Percentiles rank a stretch among this genome's conserved stretches.
phyloP scores from a whole-genome alignment of 2,888 invertebrate genomes.

The Heliconius aoede region DNA sequence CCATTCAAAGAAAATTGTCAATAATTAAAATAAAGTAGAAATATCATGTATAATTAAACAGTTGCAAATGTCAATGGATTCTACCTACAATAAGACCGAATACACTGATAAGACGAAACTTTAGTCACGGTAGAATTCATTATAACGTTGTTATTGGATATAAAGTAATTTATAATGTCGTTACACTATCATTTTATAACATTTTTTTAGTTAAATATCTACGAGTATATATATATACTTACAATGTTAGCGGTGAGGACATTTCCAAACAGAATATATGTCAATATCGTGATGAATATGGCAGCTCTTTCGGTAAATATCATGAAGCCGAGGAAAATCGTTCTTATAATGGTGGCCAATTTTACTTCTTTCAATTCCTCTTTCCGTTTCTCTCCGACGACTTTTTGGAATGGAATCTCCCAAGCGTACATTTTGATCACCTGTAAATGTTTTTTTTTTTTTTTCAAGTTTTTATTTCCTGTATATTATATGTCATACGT shows the following conservation, averaged over 20 bases:
- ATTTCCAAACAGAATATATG: constrained; percentile 86
- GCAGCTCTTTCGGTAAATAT: constrained; percentile 92
- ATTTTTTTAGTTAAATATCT: not conserved
- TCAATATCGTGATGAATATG: constrained; percentile 88
- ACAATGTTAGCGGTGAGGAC: constrained; percentile 88
- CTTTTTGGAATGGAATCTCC: constrained; percentile 93
- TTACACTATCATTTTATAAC: not conserved
- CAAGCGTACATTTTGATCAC: constrained; percentile 99
- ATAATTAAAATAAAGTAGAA: not conserved
- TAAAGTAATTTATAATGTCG: not conserved
- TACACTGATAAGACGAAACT: not conserved
- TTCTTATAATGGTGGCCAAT: constrained; percentile 86
- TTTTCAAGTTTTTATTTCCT: not conserved
- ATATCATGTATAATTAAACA: constrained; percentile 3
- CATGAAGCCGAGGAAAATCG: constrained; percentile 88
- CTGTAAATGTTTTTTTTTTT: constrained; percentile 64
- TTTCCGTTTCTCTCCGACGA: constrained; percentile 88
- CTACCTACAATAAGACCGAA: not conserved
- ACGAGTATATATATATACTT: constrained; percentile 56
- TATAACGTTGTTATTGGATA: constrained; percentile 5
- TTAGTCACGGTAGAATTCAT: constrained; percentile 12
- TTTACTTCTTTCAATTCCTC: constrained; percentile 82
- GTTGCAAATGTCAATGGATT: not conserved
- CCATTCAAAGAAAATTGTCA: not conserved
- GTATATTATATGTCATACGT: not conserved